Evolutionary conservation across 2,797 vertebrate species (phyloP), one percentile per base, ranked within the genome.

Genomic region (Hipposideros larvatus): DNA sequence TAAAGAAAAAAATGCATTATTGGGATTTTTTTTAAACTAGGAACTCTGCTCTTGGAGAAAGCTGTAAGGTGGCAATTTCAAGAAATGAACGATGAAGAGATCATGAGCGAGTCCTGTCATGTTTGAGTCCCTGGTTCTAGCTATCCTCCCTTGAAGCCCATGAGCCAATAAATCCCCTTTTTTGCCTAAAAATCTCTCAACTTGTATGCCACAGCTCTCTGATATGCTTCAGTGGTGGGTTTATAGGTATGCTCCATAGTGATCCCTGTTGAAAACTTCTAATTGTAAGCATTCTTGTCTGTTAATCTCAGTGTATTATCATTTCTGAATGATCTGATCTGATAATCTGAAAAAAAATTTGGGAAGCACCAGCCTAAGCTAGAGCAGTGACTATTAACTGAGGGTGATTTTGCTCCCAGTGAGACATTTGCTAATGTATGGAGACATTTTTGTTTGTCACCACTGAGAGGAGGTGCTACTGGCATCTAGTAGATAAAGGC

Each of bases 31-130:
- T 87, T 92, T 22, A 77, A 87, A 71, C 21, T 65, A 59, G 75
- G 14, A 96, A 59, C 14, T 51, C 75, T 91, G 48, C 51, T 78
- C 73, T 90, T 93, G 37, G 73, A 68, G 59, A 90, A 84, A 75
- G 70, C 28, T 46, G 0, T 53, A 77, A 87, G 31, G 90, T 31
- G 14, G 26, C 37, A 86, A 95, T 77, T 28, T 87, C 22, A 78
- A 73, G 63, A 93, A 75, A 37, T 65, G 55, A 87, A 26, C 48
- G 21, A 61, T 43, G 70, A 91, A 82, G 57, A 70, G 37, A 87
- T 71, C 61, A 43, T 31, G 11, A 75, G 26, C 6, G 51, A 87
- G 28, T 61, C 48, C n/a, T 53, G 5, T 48, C 75, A 82, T 87
- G 22, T 70, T 70, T 55, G n/a, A 65, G 26, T 82, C 31, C 34